Conservation (phyloP, 2,113 vertebrate species). For the Zootoca vivipara region DNA sequence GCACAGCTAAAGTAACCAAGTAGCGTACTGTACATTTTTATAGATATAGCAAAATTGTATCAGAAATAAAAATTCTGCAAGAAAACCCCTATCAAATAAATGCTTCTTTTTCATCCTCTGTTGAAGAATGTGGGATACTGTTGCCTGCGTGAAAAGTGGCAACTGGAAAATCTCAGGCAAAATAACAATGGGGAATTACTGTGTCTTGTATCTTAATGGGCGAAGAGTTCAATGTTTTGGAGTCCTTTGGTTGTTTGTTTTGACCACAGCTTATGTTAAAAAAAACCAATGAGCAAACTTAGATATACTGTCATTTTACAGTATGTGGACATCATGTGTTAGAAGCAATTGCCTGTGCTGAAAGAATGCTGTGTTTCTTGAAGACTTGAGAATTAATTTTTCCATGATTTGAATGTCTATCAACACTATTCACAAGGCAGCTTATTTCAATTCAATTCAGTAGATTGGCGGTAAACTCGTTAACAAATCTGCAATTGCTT, state of each 20-base stretch:
- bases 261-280: too few relatives aligned
- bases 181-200: too few relatives aligned
- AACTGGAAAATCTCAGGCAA: too few relatives aligned
- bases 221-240: too few relatives aligned
- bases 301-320: background rate
- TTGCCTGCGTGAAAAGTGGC: background rate
- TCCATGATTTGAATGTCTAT: background rate
- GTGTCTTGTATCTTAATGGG: too few relatives aligned
- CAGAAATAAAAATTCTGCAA: background rate
- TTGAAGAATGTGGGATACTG: background rate
- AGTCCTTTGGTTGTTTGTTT: too few relatives aligned
- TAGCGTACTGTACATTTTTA: background rate
- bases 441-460: background rate
- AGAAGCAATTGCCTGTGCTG: background rate
- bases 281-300: background rate
- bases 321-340: background rate
- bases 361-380: background rate
- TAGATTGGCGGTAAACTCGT: background rate
- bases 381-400: background rate
- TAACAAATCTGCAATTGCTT: conserved; percentile 4
- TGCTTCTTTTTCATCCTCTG: background rate
- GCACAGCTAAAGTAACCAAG: background rate
- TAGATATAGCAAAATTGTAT: background rate
- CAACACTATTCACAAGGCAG: background rate
- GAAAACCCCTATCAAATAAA: background rate